Evolutionary conservation across 92 coral and sea anemone genomes (phyloP), one percentile per base, ranked within the genome.

Genomic region (Palythoa grandiflora): DNA sequence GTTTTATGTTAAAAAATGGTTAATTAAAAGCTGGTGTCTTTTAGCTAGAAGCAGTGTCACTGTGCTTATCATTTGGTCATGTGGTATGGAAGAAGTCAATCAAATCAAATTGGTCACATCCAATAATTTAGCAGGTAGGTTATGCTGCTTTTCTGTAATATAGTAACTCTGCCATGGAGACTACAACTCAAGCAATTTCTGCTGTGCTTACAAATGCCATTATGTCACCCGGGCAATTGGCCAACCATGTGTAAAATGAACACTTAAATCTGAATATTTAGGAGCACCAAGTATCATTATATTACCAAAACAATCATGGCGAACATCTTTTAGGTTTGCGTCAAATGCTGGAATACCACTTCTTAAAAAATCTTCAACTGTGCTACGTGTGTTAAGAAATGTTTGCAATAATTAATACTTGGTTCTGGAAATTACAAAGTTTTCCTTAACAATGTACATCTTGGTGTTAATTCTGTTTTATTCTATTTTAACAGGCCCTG

Each of bases 211-310:
- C 21, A 38, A 73, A 73, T 14, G 78, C 78, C 78, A 73, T 73
- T 38, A 73, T 38, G 38, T 73, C 53, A 13, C 35, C 54, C 37
- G 1, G 78, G 78, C 54, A 68, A 77, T 77, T 35, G 83, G 83
- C 83, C 66, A 77, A 73, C 77, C 77, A 72, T 72, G 77, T 72
- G 77, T 72, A 0, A 72, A 38, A 9, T 72, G 74, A 70, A 70
- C 15, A 44, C 74, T 70, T 13, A 72, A 72, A 38, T 72, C 77
- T 15, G 77, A 72, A 72, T 72, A 72, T 72, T 72, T 39, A 72
- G 51, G 78, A 44, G 78, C 78, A 47, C 78, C 78, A 74, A 74
- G 78, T 74, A 74, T 40, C 54, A 74, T 74, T 38, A 72, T 38
- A 74, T 74, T 74, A 74, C 78, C 78, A 74, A 74, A 74, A 40